Percentiles rank a stretch among this genome's conserved stretches.
phyloP scores from a whole-genome alignment of 2,888 invertebrate genomes.

The Amphimallon solstitiale region DNA sequence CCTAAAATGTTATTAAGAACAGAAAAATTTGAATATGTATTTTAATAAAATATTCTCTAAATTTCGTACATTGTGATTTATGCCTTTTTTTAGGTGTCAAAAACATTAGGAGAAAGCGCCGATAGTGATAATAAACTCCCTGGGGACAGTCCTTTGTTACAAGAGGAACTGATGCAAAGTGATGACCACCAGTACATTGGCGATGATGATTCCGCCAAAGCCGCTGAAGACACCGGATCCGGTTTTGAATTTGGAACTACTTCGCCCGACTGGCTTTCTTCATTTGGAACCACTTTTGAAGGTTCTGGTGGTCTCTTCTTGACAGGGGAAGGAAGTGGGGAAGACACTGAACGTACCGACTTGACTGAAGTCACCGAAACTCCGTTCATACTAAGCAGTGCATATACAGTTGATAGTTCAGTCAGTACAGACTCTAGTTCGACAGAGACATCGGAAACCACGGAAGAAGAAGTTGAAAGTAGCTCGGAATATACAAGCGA shows the following conservation, averaged over 20 bases:
- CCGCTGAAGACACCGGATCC: conserved; percentile 51
- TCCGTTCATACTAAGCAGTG: not conserved
- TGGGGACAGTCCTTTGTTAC: conserved; percentile 57
- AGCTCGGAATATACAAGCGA: conserved; percentile 31
- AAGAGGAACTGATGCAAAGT: conserved; percentile 66
- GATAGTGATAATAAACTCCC: conserved; percentile 28
- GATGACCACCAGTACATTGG: conserved; percentile 51
- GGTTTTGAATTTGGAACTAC: conserved; percentile 48
- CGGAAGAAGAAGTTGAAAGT: conserved; percentile 39
- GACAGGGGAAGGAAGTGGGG: conserved; percentile 24
- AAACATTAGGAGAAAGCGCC: conserved; percentile 19
- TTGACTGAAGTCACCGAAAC: conserved; percentile 29
- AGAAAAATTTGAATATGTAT: not conserved
- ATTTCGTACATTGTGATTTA: not conserved
- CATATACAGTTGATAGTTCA: conserved; percentile 8
- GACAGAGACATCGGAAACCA: conserved; percentile 28
- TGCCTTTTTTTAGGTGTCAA: conserved; percentile 40
- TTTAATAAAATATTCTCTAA: not conserved
- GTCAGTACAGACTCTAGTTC: conserved; percentile 14
- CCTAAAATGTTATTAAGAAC: no score
- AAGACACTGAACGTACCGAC: not conserved
- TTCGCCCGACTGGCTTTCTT: not conserved
- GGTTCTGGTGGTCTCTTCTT: conserved; percentile 41
- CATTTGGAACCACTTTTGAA: conserved; percentile 44
- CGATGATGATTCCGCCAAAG: conserved; percentile 14